Evolutionary conservation across 92 coral and sea anemone genomes (phyloP).

Genomic region (Palythoa grandiflora): DNA sequence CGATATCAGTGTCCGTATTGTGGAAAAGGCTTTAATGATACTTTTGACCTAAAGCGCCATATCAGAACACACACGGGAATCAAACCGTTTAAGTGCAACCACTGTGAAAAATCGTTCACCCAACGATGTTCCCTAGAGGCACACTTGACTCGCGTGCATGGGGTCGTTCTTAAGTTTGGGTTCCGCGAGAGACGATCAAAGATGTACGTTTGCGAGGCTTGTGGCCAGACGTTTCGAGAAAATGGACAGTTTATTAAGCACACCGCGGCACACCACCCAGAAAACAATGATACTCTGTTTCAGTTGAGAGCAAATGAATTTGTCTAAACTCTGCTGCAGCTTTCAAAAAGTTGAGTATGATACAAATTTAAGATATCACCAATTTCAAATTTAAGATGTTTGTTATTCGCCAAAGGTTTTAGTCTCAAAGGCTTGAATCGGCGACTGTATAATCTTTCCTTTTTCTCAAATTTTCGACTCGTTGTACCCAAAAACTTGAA

Average conservation of each 20-base stretch:
- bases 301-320: conserved; percentile 61
- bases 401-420: too few species aligned
- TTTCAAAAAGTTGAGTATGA: background rate
- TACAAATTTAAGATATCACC: too few species aligned
- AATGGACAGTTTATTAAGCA: conserved; percentile 90
- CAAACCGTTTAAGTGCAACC: conserved; percentile 92
- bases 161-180: conserved; percentile 93
- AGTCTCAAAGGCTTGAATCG: too few species aligned
- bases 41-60: conserved; percentile 98
- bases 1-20: conserved; percentile 94
- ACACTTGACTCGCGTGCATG: conserved; percentile 95
- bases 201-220: conserved; percentile 95
- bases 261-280: conserved; percentile 86
- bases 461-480: too few species aligned
- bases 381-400: background rate
- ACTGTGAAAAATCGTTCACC: conserved; percentile 95
- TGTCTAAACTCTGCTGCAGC: background rate
- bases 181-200: conserved; percentile 97
- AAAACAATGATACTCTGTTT: conserved; percentile 68
- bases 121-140: conserved; percentile 99
- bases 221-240: conserved; percentile 92
- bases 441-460: too few species aligned
- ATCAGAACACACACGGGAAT: conserved; percentile 99
- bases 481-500: too few species aligned
- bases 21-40: conserved; percentile 97